Conservation (phyloP, 2,888 invertebrate species). For the Hypena proboscidalis region DNA sequence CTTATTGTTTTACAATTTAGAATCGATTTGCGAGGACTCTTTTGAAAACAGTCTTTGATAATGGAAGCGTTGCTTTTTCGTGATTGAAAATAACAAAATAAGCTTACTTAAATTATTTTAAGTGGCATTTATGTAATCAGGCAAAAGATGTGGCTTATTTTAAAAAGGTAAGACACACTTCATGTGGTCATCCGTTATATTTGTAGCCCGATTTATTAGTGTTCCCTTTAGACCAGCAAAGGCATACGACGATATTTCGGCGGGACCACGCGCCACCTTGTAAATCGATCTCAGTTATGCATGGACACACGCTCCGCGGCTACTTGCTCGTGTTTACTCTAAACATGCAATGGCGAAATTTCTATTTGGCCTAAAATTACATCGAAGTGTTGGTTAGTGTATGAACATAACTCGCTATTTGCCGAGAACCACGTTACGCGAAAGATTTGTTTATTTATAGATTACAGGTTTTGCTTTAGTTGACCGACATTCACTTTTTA, state of each 20-base stretch:
- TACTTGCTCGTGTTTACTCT: constrained; percentile 39
- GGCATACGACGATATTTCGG: constrained; percentile 28
- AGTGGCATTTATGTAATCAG: too few relatives aligned
- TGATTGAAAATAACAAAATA: constrained; percentile 7
- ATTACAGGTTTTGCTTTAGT: constrained; percentile 1
- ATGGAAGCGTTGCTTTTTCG: too few relatives aligned
- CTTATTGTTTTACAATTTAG: too few relatives aligned
- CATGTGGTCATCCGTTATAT: too few relatives aligned
- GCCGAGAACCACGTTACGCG: neutral
- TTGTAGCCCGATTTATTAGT: too few relatives aligned
- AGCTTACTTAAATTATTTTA: too few relatives aligned
- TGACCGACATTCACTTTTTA: too few relatives aligned
- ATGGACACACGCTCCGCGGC: constrained; percentile 41
- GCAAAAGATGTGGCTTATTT: too few relatives aligned
- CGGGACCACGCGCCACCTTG: constrained; percentile 19
- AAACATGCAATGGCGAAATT: constrained; percentile 43
- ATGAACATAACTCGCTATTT: constrained; percentile 27
- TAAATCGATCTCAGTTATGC: constrained; percentile 44
- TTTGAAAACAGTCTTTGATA: too few relatives aligned
- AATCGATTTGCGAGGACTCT: too few relatives aligned
- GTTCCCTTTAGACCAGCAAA: too few relatives aligned
- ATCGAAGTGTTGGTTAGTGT: constrained; percentile 26
- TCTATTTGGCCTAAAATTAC: constrained; percentile 29
- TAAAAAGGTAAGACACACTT: too few relatives aligned
- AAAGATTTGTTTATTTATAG: constrained; percentile 7